Conservation (phyloP, 2,888 invertebrate species). For the Pilophorus perplexus region DNA sequence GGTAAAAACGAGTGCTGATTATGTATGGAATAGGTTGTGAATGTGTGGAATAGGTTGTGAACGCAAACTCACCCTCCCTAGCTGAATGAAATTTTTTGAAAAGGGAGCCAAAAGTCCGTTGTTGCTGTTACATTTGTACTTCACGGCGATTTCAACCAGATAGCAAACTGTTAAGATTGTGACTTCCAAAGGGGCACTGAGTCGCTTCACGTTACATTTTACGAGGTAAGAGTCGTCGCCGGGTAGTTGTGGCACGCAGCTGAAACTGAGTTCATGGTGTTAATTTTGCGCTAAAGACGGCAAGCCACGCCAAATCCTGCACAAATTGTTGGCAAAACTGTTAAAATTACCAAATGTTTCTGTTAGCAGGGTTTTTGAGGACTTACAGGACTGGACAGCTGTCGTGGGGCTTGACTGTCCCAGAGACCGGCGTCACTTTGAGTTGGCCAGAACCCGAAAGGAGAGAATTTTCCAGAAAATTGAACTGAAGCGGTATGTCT, state of each 20-base stretch:
- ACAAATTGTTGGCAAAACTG: not conserved
- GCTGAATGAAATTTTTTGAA: constrained; percentile 15
- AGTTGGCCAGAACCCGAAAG: not conserved
- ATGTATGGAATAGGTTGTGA: not conserved
- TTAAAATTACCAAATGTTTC: too few relatives aligned
- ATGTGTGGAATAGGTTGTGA: not conserved
- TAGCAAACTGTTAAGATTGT: constrained; percentile 21
- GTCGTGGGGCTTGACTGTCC: not conserved
- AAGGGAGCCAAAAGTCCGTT: not conserved
- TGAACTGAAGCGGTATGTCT: too few relatives aligned
- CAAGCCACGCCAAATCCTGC: too few relatives aligned
- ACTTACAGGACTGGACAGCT: not conserved
- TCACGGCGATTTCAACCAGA: not conserved
- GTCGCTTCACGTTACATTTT: constrained; percentile 16
- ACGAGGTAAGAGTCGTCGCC: constrained; percentile 16
- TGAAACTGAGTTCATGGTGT: too few relatives aligned
- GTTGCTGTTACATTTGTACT: constrained; percentile 5
- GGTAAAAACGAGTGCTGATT: not conserved
- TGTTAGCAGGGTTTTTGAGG: too few relatives aligned
- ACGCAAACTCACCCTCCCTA: constrained; percentile 25
- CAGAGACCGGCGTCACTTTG: not conserved
- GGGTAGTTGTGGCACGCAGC: not conserved
- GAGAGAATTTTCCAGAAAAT: too few relatives aligned
- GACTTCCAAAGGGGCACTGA: constrained; percentile 1
- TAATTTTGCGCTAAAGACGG: too few relatives aligned